Percentiles rank a stretch among this genome's conserved stretches.
These are phyloP conservation scores for Oceanodroma leucorhoa DNA, from an alignment of 2,797 vertebrate species.

Conservation along the genomic window DNA sequence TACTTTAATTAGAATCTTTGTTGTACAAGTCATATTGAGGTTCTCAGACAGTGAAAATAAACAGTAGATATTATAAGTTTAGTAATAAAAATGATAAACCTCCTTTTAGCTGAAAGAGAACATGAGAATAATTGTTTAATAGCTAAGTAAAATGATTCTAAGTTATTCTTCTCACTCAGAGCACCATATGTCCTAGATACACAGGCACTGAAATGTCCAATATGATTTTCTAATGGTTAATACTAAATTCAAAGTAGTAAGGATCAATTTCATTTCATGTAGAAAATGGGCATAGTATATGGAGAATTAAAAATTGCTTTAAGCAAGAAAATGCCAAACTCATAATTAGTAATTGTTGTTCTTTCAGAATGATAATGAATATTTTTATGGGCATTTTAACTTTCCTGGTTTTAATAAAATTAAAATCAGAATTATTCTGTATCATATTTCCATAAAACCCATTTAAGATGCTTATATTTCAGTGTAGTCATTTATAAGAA, in stretches of 20 bases:
- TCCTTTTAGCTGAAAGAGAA: neutral
- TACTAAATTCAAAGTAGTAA: neutral
- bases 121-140: slow-evolving; percentile 38
- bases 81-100: slow-evolving; percentile 24
- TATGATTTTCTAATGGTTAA: neutral
- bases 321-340: neutral
- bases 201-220: slow-evolving; percentile 17
- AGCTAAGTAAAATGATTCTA: slow-evolving; percentile 23
- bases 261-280: slow-evolving; percentile 14
- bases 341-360: slow-evolving; percentile 4
- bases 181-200: neutral
- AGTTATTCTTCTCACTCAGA: slow-evolving; percentile 22
- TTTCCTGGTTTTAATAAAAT: neutral
- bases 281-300: slow-evolving; percentile 15
- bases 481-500: neutral
- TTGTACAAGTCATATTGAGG: neutral
- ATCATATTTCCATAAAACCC: neutral
- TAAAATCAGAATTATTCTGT: neutral
- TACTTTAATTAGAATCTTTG: slow-evolving; percentile 14
- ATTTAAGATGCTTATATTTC: neutral
- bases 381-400: neutral
- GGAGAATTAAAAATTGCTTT: slow-evolving; percentile 27
- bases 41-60: slow-evolving; percentile 7
- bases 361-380: neutral
- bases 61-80: slow-evolving; percentile 13